Base-by-base conservation (phyloP, 2,888 invertebrate species). In the Pantelozetes paolii region DNA sequence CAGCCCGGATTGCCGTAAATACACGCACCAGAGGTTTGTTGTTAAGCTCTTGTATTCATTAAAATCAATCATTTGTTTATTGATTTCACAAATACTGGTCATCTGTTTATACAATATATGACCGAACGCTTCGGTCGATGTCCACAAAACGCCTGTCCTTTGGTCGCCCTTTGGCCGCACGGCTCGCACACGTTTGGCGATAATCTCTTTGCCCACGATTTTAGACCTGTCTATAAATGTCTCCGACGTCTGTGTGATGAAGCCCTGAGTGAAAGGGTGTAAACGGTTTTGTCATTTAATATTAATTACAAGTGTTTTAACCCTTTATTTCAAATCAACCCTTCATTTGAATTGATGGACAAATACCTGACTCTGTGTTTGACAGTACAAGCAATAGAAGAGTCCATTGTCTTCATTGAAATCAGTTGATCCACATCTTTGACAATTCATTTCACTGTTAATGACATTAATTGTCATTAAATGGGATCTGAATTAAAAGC, bases 341-440 rank as follows among this genome's bases (percentile, higher is more conserved):
- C 13, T 23, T 57, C 13, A n/a, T 20, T 57, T 5, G 57, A 57
- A 3, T 3, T 2, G 5, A 23, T 57, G 13, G 57, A 57, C 26
- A 26, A 54, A 42, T 62, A 72, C 73, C 57, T 73, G 70, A 40
- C 36, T 48, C 32, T 73, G 73, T 30, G 73, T 73, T n/a, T 73
- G 69, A 59, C 73, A 73, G 15, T 26, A 20, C 23, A 15, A n/a
- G 32, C 73, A 73, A 73, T 36, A 73, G 18, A 36, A 48, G 36
- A 70, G 57, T 18, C 73, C 73, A 70, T 73, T 57, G 23, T 73
- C 73, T 73, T 73, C 73, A 1, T 30, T 20, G 42, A 73, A 73
- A 0, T 73, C 18, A 30, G 9, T 18, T 18, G 73, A 73, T 23
- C 73, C 73, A 36, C 73, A 73, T 11, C 30, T n/a, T n/a, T 50